Conservation (phyloP, 2,113 vertebrate genomes). For the Hippopotamus amphibius region DNA sequence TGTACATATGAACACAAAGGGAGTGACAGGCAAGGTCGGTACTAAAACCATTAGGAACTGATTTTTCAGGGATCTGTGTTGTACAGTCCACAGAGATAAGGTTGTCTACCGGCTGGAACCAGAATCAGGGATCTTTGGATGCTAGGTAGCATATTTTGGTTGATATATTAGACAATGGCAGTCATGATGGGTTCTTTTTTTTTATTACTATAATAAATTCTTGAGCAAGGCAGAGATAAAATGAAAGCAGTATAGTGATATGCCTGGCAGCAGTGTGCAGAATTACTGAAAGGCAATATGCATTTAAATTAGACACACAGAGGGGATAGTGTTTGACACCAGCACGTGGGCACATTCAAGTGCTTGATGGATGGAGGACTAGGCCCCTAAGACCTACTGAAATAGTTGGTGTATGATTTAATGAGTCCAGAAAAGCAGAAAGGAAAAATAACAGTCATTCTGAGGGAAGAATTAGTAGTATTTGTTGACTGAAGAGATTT, state of each 20-base stretch:
- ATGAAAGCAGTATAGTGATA: background rate
- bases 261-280: background rate
- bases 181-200: background rate
- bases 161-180: background rate
- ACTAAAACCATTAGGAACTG: background rate
- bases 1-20: background rate
- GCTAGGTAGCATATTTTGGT: background rate
- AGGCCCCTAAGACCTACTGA: background rate
- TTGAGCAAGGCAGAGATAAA: constrained; percentile 1
- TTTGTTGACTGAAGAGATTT: background rate
- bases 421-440: background rate
- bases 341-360: background rate
- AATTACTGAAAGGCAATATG: background rate
- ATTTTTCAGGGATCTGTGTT: background rate
- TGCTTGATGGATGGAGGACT: background rate
- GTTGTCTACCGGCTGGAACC: background rate
- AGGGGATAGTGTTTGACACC: background rate
- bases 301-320: constrained; percentile 14
- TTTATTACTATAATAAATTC: constrained; percentile 34
- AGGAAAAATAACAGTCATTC: background rate
- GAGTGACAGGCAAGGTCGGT: background rate
- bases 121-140: background rate
- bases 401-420: background rate
- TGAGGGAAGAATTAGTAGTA: background rate
- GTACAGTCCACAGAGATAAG: background rate